Evolutionary conservation across 2,797 vertebrate genomes (phyloP).

Genomic region (Xerus rutilus): DNA sequence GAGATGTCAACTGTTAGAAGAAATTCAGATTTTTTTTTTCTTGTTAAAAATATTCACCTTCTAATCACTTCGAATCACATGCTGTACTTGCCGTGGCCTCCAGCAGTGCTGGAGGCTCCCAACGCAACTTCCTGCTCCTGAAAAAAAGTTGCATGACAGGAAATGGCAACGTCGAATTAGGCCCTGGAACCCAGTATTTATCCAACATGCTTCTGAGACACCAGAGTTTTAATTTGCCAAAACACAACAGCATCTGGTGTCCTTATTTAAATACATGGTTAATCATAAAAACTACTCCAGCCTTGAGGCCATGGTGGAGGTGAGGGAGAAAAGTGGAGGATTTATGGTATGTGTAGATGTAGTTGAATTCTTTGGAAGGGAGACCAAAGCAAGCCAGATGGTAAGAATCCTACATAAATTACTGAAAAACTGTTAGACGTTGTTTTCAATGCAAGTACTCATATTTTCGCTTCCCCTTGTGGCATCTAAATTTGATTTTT

Average conservation of each 20-base stretch:
- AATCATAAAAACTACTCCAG: not conserved
- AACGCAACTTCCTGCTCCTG: not conserved
- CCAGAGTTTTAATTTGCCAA: conserved; percentile 18
- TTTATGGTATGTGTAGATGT: not conserved
- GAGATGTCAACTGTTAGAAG: not conserved
- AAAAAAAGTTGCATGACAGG: not conserved
- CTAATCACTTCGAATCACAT: not conserved
- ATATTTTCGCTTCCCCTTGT: not conserved
- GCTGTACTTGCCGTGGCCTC: not conserved
- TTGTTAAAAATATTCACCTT: not conserved
- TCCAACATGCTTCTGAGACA: not conserved
- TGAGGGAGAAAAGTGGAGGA: not conserved
- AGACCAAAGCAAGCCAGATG: not conserved
- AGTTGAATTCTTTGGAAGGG: not conserved
- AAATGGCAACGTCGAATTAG: not conserved
- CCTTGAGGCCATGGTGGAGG: not conserved
- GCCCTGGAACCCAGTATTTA: conserved; percentile 7
- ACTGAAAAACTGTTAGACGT: not conserved
- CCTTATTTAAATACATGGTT: not conserved
- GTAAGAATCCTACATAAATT: not conserved
- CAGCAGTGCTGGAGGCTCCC: not conserved
- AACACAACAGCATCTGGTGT: not conserved
- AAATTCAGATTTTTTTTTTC: not conserved
- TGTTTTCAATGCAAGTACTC: not conserved
- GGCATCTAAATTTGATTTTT: not conserved